phyloP scores from a whole-genome alignment of 2,888 invertebrate species.

The Sarcophaga caerulescens region DNA sequence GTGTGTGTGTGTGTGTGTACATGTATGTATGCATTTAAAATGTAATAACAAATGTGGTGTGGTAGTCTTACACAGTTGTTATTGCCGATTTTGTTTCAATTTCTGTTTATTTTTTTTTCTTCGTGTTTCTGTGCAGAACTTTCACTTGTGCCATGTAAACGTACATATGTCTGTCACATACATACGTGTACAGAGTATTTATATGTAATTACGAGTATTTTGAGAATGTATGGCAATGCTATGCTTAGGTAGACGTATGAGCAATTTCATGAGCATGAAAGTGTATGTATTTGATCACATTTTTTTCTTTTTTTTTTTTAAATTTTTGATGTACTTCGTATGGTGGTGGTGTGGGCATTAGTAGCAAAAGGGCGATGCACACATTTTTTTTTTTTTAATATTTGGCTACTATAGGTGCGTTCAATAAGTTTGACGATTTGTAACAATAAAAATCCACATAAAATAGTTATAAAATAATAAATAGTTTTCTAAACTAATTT shows the following conservation, averaged over 20 bases:
- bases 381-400: too few species aligned
- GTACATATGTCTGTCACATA: constrained; percentile 56
- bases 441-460: too few species aligned
- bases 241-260: background rate
- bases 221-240: background rate
- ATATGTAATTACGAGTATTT: background rate
- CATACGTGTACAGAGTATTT: constrained; percentile 27
- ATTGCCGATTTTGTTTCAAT: background rate
- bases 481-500: too few species aligned
- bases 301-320: constrained; percentile 41
- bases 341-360: too few species aligned
- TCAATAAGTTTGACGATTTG: too few species aligned
- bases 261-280: constrained; percentile 24
- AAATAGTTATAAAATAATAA: too few species aligned
- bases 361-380: too few species aligned
- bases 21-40: constrained; percentile 26
- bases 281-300: constrained; percentile 38
- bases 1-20: constrained; percentile 2
- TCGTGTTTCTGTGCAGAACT: constrained; percentile 57
- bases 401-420: too few species aligned
- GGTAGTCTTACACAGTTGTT: constrained; percentile 14
- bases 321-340: constrained; percentile 5
- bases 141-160: constrained; percentile 63
- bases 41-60: constrained; percentile 20
- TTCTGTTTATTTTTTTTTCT: constrained; percentile 33